These are phyloP conservation scores for Hapalemur alaotrensis DNA, from an alignment of 2,797 vertebrate genomes.

Conservation along the genomic window DNA sequence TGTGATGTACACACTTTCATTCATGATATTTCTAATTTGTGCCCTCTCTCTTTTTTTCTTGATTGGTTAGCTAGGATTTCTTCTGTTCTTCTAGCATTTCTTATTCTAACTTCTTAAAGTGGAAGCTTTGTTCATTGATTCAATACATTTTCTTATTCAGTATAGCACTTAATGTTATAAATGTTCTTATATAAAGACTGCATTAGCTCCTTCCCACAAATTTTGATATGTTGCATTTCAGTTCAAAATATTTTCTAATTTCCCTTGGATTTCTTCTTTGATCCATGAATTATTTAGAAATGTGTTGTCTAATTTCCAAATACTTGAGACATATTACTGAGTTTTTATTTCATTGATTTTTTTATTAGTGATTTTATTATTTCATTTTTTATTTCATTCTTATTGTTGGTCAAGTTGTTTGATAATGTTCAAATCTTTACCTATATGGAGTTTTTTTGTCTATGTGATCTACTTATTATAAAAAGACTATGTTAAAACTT, in stretches of 20 bases:
- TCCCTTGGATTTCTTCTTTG: background rate
- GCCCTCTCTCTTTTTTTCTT: background rate
- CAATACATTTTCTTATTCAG: background rate
- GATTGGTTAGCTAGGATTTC: background rate
- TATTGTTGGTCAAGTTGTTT: background rate
- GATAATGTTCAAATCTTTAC: background rate
- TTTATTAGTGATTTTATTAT: background rate
- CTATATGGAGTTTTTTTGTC: background rate
- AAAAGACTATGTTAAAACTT: background rate
- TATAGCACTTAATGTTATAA: background rate
- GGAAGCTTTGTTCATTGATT: background rate
- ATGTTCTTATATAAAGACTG: background rate
- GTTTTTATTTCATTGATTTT: background rate
- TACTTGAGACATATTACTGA: background rate
- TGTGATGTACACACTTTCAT: background rate
- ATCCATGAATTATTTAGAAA: background rate
- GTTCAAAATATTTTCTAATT: conserved; percentile 31
- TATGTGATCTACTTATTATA: background rate
- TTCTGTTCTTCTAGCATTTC: background rate
- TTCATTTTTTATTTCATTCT: background rate
- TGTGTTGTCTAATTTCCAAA: background rate
- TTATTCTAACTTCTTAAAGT: background rate
- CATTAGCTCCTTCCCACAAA: background rate
- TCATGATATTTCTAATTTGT: background rate
- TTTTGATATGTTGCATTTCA: background rate